Base-by-base conservation (phyloP, 2,888 invertebrate species). In the Chydorus sphaericus region DNA sequence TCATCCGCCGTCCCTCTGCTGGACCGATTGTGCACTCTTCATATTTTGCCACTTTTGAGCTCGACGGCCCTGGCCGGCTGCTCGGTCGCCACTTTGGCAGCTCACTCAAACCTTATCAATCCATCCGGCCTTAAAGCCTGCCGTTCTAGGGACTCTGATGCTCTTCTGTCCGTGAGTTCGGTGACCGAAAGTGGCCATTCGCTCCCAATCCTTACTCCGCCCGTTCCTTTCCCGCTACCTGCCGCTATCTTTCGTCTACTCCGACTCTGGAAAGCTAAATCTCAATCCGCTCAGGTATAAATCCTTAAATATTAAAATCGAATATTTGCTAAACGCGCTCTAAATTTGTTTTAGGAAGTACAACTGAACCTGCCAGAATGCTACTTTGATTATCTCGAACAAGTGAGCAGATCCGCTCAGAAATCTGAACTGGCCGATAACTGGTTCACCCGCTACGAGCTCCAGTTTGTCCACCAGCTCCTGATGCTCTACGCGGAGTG, bases 371-470 rank as follows among this genome's bases (percentile, higher is more conserved):
- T 31, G 20, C 14, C 14, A 5, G 18, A 6, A 7, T 26, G 23
- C 11, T 23, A 20, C 14, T 23, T 61, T 39, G 61, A 62, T 29
- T 69, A 69, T 56, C 56, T 67, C 52, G 60, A 61, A 57, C 63
- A 64, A 55, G 57, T 66, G 11, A 61, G 61, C n/a, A 31, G 54
- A 5, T 53, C 58, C 10, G 56, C 58, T 36, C n/a, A n/a, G n/a
- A n/a, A n/a, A n/a, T 51, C 48, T 10, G 14, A 50, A 7, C 37
- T 62, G 26, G 58, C 61, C n/a, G 49, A 51, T 48, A 65, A 65
- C 60, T 64, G 64, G 61, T 69, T 69, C 61, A 64, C 65, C 14
- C 64, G 63, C 54, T 65, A 63, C 63, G 70, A 70, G 59, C 65
- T 65, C 37, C 58, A 63, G 6, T 61, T 68, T 4, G 64, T 64